Evolutionary conservation across 2,888 invertebrate genomes (phyloP), one percentile per base, ranked within the genome.

Genomic region (Brenthis daphne): DNA sequence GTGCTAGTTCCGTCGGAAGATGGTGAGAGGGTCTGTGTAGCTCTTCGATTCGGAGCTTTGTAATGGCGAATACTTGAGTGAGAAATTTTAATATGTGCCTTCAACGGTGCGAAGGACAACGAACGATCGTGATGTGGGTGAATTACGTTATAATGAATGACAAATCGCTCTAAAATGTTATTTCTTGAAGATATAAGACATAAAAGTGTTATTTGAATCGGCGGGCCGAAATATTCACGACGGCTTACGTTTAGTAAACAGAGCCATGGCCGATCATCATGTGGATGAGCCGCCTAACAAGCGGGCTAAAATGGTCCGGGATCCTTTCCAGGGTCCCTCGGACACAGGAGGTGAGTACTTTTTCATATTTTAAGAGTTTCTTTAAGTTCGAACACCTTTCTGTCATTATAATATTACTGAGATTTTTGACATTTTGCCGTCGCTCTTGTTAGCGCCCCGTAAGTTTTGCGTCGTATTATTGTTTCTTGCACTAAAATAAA

Each of bases 261-360:
- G 94, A 93, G 93, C 94, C 93, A 98, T 98, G 98, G 97, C 97
- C 94, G 98, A 98, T 95, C 97, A 97, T 94, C 95, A 97, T 91
- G 96, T 95, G 93, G 97, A 97, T 94, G 98, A 98, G 94, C 98
- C 98, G 95, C 98, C 98, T 92, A 97, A 96, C 89, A 98, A 98
- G 96, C 96, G 98, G 95, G 96, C 96, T 88, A 98, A 98, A 94
- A 96, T 98, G 93, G 95, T 98, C 90, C 93, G 94, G 86, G 96
- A 96, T 94, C 95, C 96, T 87, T 96, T 96, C 90, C 96, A 96
- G 94, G 95, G 96, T 87, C 95, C 96, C 82, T 95, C 96, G 80
- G 96, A 96, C 90, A 94, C 96, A 82, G 95, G 96, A 88, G 96
- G 96, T 96, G 92, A 95, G 95, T 92, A 85, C 83, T 85, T 86